phyloP scores from a whole-genome alignment of 2,888 invertebrate species.

The Conops quadrifasciatus region DNA sequence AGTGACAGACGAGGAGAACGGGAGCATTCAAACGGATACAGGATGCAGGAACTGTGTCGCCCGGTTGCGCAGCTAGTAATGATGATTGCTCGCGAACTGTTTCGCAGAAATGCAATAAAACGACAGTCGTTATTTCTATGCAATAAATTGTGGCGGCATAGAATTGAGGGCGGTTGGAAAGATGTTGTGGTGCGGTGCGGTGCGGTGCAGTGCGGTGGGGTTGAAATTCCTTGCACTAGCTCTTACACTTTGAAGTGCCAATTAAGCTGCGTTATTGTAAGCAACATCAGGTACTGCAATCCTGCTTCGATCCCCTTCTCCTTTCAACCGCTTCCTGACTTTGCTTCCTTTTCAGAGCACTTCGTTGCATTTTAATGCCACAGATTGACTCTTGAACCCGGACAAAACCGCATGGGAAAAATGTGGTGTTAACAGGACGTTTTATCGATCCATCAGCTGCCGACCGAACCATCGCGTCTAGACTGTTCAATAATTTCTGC shows the following conservation, averaged over 20 bases:
- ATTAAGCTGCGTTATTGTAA: slow-evolving; percentile 21
- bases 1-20: background rate
- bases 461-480: background rate
- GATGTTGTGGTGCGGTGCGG: background rate
- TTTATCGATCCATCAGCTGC: background rate
- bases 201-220: no score
- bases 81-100: no score
- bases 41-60: slow-evolving; percentile 16
- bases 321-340: background rate
- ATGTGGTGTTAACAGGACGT: background rate
- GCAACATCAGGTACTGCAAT: background rate
- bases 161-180: background rate
- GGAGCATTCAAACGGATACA: background rate
- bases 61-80: background rate
- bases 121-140: background rate
- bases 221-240: no score
- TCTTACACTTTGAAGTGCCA: slow-evolving; percentile 20
- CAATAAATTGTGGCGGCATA: background rate
- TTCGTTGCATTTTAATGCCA: background rate
- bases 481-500: slow-evolving; percentile 21
- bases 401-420: background rate
- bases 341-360: no score
- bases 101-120: slow-evolving; percentile 6
- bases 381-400: background rate
- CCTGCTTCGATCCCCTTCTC: background rate